Evolutionary conservation across 2,113 vertebrate species (phyloP).

Genomic region (pig (Sus scrofa)): DNA sequence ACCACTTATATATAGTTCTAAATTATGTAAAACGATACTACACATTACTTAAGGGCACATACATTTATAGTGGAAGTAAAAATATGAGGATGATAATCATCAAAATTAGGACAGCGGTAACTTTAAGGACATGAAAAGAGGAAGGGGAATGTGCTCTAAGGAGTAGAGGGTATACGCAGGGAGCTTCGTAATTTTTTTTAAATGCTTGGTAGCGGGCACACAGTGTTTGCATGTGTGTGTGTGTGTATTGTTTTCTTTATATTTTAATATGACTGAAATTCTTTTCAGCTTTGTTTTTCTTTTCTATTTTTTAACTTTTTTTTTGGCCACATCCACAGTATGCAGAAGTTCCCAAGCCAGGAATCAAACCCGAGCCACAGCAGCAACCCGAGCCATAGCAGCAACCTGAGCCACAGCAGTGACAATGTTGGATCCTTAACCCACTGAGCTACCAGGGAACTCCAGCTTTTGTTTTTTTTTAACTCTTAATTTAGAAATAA

Average conservation of each 20-base stretch:
- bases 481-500: background rate
- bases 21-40: background rate
- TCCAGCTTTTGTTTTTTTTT: background rate
- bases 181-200: background rate
- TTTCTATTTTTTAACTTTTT: no score
- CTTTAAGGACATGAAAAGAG: background rate
- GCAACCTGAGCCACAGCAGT: no score
- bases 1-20: background rate
- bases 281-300: background rate
- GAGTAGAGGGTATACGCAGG: rapidly evolving
- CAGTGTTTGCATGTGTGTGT: no score
- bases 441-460: no score
- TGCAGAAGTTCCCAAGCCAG: no score
- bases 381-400: no score
- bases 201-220: background rate
- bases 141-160: background rate
- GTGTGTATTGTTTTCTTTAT: background rate
- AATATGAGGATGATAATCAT: background rate
- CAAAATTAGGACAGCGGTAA: background rate
- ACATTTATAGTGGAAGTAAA: background rate
- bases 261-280: background rate
- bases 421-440: no score
- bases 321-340: no score
- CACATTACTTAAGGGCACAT: background rate
- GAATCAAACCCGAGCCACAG: no score